Base-by-base conservation (phyloP, 2,113 vertebrate species). In the Oreochromis aureus region DNA sequence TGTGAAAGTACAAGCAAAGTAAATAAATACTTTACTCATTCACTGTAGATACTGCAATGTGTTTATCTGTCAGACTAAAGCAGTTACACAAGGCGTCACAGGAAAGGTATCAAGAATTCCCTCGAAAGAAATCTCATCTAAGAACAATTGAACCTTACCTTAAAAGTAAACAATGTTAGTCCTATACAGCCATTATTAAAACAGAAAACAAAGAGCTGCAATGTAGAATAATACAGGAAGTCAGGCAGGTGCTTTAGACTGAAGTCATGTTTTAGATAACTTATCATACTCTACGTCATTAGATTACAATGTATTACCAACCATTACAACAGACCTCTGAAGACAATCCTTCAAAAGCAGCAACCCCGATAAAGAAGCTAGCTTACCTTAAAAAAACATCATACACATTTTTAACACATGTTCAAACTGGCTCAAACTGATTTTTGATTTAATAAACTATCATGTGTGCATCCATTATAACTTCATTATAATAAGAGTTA, bases 251-350 rank as follows among this genome's bases (percentile, higher is more conserved):
- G 5, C 63, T 81, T 78, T 9, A 79, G 34, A 36, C 30, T 5
- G 10, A 22, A 54, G 44, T 10, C 2, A 0, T 9, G 34, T 61
- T 32, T 73, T 73, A 46, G 51, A 91, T 81, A 83, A 71, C 16
- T 7, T 41, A 10, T 61, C 41, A 24, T 4, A 12, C 10, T 22
- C 34, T 69, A 22, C 0, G 2, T n/a, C 24, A 32, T 44, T 32
- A 13, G 22, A 76, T 48, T 51, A 30, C 7, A 73, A 73, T 73
- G 39, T 73, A 46, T 46, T 4, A 46, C 7, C n/a, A 46, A 73
- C 0, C 27, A 46, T 27, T 46, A 46, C 32, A 6, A 41, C 16
- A 54, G n/a, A 10, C 30, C 3, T 15, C 56, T 41, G 0, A 54
- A 63, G 18, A 24, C n/a, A 34, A n/a, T 46, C n/a, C 39, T 27